Evolutionary conservation across 1,140 invertebrate genomes (phyloP).

Genomic region (Vollenhovia emeryi): DNA sequence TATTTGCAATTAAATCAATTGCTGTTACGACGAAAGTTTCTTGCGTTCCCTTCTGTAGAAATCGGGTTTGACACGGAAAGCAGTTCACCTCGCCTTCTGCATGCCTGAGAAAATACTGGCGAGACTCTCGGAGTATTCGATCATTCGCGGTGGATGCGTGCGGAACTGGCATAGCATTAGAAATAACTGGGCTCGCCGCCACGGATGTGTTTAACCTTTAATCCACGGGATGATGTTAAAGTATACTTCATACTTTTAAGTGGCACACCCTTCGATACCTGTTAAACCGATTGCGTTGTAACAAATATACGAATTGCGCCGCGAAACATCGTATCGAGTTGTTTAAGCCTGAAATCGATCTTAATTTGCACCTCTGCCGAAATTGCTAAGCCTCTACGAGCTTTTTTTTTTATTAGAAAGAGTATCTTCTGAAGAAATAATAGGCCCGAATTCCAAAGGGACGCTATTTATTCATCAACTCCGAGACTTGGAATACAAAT

Average conservation of each 20-base stretch:
- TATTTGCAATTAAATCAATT: conserved; percentile 57
- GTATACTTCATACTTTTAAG: conserved; percentile 19
- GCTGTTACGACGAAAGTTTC: conserved; percentile 50
- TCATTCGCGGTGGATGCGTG: conserved; percentile 44
- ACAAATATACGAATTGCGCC: not conserved
- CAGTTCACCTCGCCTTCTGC: conserved; percentile 33
- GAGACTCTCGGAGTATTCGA: conserved; percentile 10
- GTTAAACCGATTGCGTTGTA: conserved; percentile 7
- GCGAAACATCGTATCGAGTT: not conserved
- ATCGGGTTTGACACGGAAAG: conserved; percentile 44
- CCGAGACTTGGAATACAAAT: not conserved
- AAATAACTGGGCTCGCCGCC: conserved; percentile 31
- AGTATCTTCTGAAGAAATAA: not conserved
- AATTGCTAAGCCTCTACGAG: not conserved
- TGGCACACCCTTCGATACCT: not conserved
- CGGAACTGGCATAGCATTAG: conserved; percentile 32
- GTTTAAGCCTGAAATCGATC: not conserved
- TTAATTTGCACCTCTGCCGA: not conserved
- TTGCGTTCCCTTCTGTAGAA: conserved; percentile 37
- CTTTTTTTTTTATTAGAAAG: not conserved
- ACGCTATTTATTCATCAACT: not conserved
- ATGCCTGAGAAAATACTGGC: conserved; percentile 35
- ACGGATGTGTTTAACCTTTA: conserved; percentile 40
- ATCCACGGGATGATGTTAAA: conserved; percentile 22
- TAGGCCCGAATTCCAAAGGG: not conserved